Evolutionary conservation across 2,113 vertebrate genomes (phyloP), one percentile per base, ranked within the genome.

Genomic region (Cebidichthys violaceus): DNA sequence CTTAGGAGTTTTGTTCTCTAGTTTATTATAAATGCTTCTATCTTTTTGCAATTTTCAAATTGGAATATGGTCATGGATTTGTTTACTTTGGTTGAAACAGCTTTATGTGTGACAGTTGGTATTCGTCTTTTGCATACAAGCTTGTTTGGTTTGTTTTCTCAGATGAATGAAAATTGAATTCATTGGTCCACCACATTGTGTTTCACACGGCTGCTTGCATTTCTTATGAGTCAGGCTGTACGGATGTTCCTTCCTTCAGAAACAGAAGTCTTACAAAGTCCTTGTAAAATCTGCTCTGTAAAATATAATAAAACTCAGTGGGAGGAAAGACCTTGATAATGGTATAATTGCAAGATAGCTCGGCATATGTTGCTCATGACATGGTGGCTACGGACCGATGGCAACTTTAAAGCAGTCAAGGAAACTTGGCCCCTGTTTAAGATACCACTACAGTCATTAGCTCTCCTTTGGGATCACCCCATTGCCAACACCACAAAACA

Each of bases 391-490:
- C 81, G 90, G 85, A 90, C 89, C 84, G 85, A 81, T 90, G 81
- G 83, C 86, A 91, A 86, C 87, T 90, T 92, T 76, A 94, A 94
- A 92, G 90, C 79, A 91, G 84, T 83, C 72, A 87, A 90, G 93
- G 93, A 95, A 95, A 96, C 90, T 94, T 89, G 90, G 89, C 88
- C 88, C 62, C 77, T 37, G 65, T 88, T 90, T 93, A 94, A 94
- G 92, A 92, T 89, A 89, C 93, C 93, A 83, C 93, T 90, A 69
- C 85, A 94, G 93, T 92, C 93, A 94, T 94, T 94, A 94, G 92
- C 86, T 90, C 81, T 88, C 88, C 90, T 92, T 81, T 92, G 85
- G 92, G 92, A 92, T 92, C 83, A 73, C 87, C 86, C 84, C 85
- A 90, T 77, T 88, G 89, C 93, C 92, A 94, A 88, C 83, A 90